Evolutionary conservation across 2,113 vertebrate species (phyloP).

Genomic region (Phaethornis superciliosus): DNA sequence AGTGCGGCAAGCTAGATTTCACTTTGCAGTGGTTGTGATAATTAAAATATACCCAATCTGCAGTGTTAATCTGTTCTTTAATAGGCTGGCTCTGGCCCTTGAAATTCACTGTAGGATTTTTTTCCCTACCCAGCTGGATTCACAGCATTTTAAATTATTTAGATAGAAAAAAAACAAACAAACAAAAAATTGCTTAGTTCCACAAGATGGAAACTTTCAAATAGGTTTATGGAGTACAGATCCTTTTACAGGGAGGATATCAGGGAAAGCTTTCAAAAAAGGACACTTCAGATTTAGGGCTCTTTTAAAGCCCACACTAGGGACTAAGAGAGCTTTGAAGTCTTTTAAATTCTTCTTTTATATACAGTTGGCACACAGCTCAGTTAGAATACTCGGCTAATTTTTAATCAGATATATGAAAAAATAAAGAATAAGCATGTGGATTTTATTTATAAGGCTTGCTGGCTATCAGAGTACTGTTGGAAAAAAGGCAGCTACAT

Average conservation of each 20-base stretch:
- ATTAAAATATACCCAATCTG: constrained; percentile 48
- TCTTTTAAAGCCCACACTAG: background rate
- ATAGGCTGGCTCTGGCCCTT: constrained; percentile 10
- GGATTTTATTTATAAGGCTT: background rate
- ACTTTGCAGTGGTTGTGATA: constrained; percentile 42
- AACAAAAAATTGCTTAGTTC: background rate
- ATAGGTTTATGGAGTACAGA: background rate
- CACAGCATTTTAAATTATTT: constrained; percentile 53
- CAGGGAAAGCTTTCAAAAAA: background rate
- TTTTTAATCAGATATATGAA: constrained; percentile 14
- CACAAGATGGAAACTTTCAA: background rate
- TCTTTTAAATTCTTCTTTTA: background rate
- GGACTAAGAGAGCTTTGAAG: background rate
- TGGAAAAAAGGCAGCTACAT: background rate
- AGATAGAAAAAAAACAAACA: background rate
- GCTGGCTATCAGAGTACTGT: background rate
- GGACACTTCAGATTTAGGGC: background rate
- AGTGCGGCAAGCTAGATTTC: constrained; percentile 31
- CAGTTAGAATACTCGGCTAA: background rate
- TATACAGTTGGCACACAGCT: background rate
- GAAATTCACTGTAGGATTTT: constrained; percentile 35
- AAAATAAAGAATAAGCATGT: background rate
- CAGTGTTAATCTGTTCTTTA: constrained; percentile 35
- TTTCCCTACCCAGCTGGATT: constrained; percentile 47
- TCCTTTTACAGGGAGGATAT: background rate